phyloP scores from a whole-genome alignment of 2,113 vertebrate genomes.

The Xiphophorus hellerii region DNA sequence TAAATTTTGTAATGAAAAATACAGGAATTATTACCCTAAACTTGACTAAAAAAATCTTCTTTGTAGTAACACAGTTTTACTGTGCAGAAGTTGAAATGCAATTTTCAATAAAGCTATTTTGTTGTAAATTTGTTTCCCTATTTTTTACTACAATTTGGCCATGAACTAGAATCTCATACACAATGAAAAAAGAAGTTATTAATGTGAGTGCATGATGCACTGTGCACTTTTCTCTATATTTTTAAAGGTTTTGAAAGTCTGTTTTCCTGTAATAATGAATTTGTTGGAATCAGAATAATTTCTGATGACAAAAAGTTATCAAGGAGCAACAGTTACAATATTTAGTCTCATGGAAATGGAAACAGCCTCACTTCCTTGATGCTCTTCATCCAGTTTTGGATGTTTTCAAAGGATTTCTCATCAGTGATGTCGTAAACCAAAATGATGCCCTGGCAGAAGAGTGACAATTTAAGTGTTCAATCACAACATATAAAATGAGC shows the following conservation, averaged over 20 bases:
- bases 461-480: not conserved
- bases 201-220: not conserved
- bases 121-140: not conserved
- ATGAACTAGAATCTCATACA: not conserved
- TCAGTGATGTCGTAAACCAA: conserved; percentile 96
- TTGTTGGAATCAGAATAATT: not conserved
- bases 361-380: conserved; percentile 84
- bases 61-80: not conserved
- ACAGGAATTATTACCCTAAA: not conserved
- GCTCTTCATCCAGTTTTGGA: conserved; percentile 98
- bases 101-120: not conserved
- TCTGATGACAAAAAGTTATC: not conserved
- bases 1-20: not conserved
- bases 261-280: not conserved
- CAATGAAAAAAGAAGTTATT: not conserved
- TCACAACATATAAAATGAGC: conserved; percentile 12
- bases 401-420: conserved; percentile 93
- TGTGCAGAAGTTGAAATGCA: not conserved
- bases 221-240: not conserved
- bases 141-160: not conserved
- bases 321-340: not conserved
- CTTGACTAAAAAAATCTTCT: not conserved
- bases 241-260: not conserved
- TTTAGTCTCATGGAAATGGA: not conserved
- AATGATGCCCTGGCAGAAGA: conserved; percentile 87